Conservation (phyloP, 2,888 invertebrate genomes). For the Chamaedrilus cognettii region DNA sequence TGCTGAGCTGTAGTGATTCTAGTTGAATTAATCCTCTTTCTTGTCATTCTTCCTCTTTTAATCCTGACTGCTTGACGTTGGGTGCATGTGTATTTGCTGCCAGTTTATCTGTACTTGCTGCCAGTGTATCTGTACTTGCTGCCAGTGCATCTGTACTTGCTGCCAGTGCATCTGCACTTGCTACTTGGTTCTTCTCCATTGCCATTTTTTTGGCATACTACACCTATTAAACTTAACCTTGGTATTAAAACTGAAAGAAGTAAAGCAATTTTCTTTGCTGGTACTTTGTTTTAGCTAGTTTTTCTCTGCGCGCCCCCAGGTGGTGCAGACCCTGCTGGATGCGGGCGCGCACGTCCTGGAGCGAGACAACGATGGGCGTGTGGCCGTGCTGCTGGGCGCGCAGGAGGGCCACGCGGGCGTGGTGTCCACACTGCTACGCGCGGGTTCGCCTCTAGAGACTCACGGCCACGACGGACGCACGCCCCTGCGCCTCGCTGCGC, state of each 20-base stretch:
- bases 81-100: too few species aligned
- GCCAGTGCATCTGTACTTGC: too few species aligned
- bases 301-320: conserved; percentile 51
- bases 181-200: background rate
- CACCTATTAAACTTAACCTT: too few species aligned
- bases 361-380: conserved; percentile 61
- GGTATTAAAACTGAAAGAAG: too few species aligned
- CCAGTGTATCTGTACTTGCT: too few species aligned
- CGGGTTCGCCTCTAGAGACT: conserved; percentile 63
- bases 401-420: conserved; percentile 63
- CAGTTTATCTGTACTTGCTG: too few species aligned
- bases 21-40: too few species aligned
- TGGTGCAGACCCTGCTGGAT: conserved; percentile 60
- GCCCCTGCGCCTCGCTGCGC: conserved; percentile 65
- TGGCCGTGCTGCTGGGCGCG: conserved; percentile 72
- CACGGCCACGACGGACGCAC: conserved; percentile 72
- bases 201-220: background rate
- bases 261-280: background rate
- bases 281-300: background rate
- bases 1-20: too few species aligned
- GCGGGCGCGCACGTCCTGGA: conserved; percentile 60
- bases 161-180: too few species aligned
- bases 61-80: too few species aligned
- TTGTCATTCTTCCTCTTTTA: too few species aligned
- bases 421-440: conserved; percentile 31